phyloP scores from a whole-genome alignment of 2,113 vertebrate species.

The Patagioenas fasciata region DNA sequence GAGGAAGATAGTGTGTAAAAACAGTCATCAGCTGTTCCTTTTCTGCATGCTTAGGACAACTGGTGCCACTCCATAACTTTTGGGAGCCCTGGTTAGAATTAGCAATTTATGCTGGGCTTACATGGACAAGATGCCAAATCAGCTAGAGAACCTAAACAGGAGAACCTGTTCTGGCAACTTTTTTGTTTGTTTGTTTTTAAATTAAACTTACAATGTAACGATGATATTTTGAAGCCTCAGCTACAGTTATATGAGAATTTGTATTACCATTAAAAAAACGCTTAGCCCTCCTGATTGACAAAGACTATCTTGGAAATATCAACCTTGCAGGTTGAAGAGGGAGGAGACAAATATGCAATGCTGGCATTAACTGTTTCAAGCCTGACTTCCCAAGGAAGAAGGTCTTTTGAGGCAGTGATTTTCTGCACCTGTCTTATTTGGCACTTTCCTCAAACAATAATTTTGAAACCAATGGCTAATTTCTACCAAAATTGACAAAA shows the following conservation, averaged over 20 bases:
- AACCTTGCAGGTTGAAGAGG: not conserved
- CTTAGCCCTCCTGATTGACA: not conserved
- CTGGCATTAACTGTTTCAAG: not conserved
- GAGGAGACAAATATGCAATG: not conserved
- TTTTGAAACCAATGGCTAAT: not conserved
- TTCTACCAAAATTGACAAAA: not conserved
- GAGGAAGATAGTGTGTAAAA: not conserved
- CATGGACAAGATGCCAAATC: not conserved
- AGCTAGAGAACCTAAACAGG: not conserved
- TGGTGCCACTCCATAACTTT: not conserved
- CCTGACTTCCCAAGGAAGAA: not conserved
- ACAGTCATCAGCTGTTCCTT: constrained; percentile 22
- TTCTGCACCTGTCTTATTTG: not conserved
- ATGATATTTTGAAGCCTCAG: not conserved
- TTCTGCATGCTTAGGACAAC: not conserved
- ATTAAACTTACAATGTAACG: not conserved
- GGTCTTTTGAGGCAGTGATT: not conserved
- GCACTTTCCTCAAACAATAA: not conserved
- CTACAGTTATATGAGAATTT: not conserved
- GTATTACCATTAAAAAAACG: not conserved
- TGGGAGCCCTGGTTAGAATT: not conserved
- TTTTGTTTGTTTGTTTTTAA: not conserved
- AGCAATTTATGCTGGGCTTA: not conserved
- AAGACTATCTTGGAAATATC: not conserved
- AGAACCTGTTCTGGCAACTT: not conserved